Conservation (phyloP, 2,113 vertebrate genomes). For the Bagarius yarrelli region DNA sequence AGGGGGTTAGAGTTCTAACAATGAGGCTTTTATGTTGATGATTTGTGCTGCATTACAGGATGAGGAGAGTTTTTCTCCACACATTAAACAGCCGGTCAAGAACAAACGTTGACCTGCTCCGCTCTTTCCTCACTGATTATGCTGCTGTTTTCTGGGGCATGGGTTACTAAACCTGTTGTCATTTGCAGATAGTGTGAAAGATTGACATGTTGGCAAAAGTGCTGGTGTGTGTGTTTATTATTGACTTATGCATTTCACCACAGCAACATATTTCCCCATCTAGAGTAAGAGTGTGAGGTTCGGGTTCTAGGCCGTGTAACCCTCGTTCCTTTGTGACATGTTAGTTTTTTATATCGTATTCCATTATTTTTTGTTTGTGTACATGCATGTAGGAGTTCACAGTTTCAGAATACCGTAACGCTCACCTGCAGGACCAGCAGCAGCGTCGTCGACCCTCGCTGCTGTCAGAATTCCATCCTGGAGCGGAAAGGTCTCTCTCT, state of each 20-base stretch:
- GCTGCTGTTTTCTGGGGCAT: not conserved
- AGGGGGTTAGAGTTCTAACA: conserved; percentile 59
- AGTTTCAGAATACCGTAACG: conserved; percentile 84
- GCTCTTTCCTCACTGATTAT: not conserved
- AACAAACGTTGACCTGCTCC: accelerated
- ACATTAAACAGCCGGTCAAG: not conserved
- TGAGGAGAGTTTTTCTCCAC: not conserved
- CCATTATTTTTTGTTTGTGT: conserved; percentile 22
- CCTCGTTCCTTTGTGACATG: conserved; percentile 20
- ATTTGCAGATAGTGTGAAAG: not conserved
- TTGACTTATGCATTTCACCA: not conserved
- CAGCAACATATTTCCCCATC: not conserved
- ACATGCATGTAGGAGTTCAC: conserved; percentile 82
- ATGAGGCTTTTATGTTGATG: conserved; percentile 53
- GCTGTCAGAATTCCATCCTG: conserved; percentile 95
- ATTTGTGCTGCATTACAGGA: conserved; percentile 21
- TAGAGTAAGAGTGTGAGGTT: not conserved
- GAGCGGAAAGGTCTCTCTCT: conserved; percentile 82
- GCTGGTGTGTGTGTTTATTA: not conserved
- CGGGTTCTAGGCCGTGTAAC: not conserved
- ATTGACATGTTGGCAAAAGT: not conserved
- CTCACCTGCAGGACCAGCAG: conserved; percentile 87
- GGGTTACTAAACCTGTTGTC: conserved; percentile 21
- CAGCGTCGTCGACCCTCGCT: conserved; percentile 90
- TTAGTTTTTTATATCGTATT: no score